Evolutionary conservation across 2,113 vertebrate species (phyloP), one percentile per base, ranked within the genome.

Genomic region (Spilogale gracilis): DNA sequence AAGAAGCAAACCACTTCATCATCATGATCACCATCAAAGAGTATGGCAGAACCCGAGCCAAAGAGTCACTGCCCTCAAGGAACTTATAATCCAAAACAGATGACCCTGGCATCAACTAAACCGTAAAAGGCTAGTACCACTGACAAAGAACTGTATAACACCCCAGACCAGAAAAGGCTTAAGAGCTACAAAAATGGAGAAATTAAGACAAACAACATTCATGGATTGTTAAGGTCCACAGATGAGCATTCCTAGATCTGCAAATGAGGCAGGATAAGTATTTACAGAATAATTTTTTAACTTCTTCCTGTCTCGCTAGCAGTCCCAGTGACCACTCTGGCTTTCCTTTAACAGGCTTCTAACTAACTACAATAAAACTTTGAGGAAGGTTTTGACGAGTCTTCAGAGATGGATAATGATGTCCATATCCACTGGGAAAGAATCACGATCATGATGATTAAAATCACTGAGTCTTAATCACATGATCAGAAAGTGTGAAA

Each of bases 391-490:
- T 96, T 52, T 78, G 48, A 85, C 0, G 6, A 80, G 30, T 80
- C 80, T 94, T 97, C n/a, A 95, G 87, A 92, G 92, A 95, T 82
- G 5, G 58, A 67, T 91, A 96, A 97, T 79, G 85, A 92, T 63
- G 45, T 82, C 82, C 69, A 45, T 89, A 96, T 81, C 63, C 43
- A 96, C 67, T 27, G 9, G 54, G 58, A 76, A 82, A 92, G 56
- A 93, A 93, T 20, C 38, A 32, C 0, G 0, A 56, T 73, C 16
- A 20, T 16, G 94, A 90, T 76, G 58, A 92, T 88, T 95, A 95
- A 91, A 89, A 82, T 48, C 18, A 20, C 52, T 50, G 52, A 83
- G 45, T 58, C 80, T 81, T 67, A 89, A 85, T 91, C 86, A 93
- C 81, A 97, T 52, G 60, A 87, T 83, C n/a, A 91, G 30, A 94